Percentiles rank a stretch among this genome's conserved stretches.
These are phyloP conservation scores for Astreopora myriophthalma DNA, from an alignment of 64 coral and sea anemone species.

Conservation along the genomic window DNA sequence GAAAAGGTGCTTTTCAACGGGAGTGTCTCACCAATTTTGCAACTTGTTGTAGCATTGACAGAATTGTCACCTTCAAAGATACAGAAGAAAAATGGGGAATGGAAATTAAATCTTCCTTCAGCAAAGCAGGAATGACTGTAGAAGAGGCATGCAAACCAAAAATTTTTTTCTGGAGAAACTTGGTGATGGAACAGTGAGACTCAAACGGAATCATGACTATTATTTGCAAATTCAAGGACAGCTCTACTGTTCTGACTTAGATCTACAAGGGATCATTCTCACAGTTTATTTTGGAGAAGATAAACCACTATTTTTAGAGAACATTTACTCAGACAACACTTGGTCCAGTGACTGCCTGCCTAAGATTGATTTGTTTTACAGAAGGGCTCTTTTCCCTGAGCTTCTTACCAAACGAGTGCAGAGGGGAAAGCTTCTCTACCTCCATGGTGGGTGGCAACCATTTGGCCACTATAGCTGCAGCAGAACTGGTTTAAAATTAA, in stretches of 20 bases:
- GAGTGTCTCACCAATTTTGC: no score
- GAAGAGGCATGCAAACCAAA: no score
- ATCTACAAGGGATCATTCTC: background rate
- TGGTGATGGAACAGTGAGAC: no score
- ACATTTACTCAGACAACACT: background rate
- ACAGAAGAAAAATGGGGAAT: no score
- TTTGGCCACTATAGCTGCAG: background rate
- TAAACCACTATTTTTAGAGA: slow-evolving; percentile 3
- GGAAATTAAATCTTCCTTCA: no score
- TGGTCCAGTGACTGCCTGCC: background rate
- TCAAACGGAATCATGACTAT: no score
- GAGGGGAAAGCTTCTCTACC: background rate
- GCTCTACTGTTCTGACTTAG: background rate
- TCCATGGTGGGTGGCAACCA: background rate
- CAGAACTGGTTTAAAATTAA: background rate
- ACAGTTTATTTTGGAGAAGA: background rate
- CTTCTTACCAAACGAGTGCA: slow-evolving; percentile 7
- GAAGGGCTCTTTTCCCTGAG: background rate
- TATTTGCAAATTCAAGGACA: no score
- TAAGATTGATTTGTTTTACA: slow-evolving; percentile 11
- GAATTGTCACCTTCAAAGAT: no score
- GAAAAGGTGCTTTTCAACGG: no score
- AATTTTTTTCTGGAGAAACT: no score
- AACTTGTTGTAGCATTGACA: no score
- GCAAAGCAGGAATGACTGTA: no score